Conservation (phyloP, 2,888 invertebrate species). For the Drosophila greeni region DNA sequence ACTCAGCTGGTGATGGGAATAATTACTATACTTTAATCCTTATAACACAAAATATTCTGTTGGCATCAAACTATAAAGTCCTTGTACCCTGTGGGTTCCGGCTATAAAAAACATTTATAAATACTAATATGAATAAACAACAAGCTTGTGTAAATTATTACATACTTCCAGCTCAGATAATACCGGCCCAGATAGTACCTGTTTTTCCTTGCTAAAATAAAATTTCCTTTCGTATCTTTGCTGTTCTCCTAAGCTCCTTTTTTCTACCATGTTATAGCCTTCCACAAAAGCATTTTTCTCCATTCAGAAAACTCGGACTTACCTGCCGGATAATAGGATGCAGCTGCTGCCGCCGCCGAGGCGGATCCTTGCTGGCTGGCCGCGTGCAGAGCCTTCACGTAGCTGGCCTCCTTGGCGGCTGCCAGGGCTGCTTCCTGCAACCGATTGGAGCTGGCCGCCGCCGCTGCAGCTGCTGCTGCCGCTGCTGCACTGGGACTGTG, state of each 20-base stretch:
- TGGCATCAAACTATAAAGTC: too few relatives aligned
- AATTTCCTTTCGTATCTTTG: background rate
- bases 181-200: background rate
- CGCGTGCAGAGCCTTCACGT: constrained; percentile 77
- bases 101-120: background rate
- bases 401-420: constrained; percentile 77
- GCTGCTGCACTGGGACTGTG: constrained; percentile 72
- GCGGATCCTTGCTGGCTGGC: constrained; percentile 66
- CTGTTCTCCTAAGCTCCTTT: background rate
- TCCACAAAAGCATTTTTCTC: background rate
- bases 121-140: too few relatives aligned
- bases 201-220: background rate
- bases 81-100: background rate
- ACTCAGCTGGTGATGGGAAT: too few relatives aligned
- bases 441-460: constrained; percentile 68
- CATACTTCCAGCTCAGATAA: too few relatives aligned
- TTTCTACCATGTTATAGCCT: background rate
- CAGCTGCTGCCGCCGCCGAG: constrained; percentile 58
- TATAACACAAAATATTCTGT: too few relatives aligned
- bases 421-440: constrained; percentile 57
- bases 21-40: too few relatives aligned
- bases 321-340: constrained; percentile 80
- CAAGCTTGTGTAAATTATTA: background rate
- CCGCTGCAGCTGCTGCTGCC: constrained; percentile 47
- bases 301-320: constrained; percentile 16